Conservation (phyloP, 92 coral and sea anemone genomes). For the Actinernus sp. region DNA sequence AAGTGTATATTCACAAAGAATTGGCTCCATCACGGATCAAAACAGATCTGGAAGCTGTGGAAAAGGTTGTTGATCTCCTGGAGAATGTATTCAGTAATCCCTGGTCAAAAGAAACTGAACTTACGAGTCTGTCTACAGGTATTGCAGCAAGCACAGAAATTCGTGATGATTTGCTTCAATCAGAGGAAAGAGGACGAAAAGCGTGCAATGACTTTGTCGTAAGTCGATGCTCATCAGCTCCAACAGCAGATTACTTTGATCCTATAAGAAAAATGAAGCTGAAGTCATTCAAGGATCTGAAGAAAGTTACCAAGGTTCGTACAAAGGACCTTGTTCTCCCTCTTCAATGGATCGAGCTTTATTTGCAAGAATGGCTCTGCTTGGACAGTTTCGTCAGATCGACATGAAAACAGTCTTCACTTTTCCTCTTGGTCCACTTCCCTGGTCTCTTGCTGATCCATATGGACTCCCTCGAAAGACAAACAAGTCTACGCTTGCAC, state of each 20-base stretch:
- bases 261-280: conserved; percentile 60
- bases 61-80: conserved; percentile 48
- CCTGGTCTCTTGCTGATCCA: conserved; percentile 63
- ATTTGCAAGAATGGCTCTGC: conserved; percentile 70
- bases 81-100: conserved; percentile 66
- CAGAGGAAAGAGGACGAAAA: conserved; percentile 31
- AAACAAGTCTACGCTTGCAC: conserved; percentile 44
- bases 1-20: conserved; percentile 60
- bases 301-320: conserved; percentile 44
- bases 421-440: conserved; percentile 70
- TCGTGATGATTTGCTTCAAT: conserved; percentile 52
- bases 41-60: conserved; percentile 53
- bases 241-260: conserved; percentile 44
- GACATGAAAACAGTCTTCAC: conserved; percentile 56
- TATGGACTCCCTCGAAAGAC: conserved; percentile 64
- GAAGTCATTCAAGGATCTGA: conserved; percentile 70
- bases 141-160: conserved; percentile 56
- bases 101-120: conserved; percentile 42
- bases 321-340: conserved; percentile 42
- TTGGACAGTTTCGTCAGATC: conserved; percentile 64
- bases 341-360: conserved; percentile 37
- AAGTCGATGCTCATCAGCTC: conserved; percentile 46
- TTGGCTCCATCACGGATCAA: conserved; percentile 65
- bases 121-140: conserved; percentile 66
- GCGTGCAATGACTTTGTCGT: conserved; percentile 38